A percentile compares a stretch with the other conserved stretches of the same genome.
phyloP scores from a whole-genome alignment of 2,888 invertebrate species.

The Tyria jacobaeae region DNA sequence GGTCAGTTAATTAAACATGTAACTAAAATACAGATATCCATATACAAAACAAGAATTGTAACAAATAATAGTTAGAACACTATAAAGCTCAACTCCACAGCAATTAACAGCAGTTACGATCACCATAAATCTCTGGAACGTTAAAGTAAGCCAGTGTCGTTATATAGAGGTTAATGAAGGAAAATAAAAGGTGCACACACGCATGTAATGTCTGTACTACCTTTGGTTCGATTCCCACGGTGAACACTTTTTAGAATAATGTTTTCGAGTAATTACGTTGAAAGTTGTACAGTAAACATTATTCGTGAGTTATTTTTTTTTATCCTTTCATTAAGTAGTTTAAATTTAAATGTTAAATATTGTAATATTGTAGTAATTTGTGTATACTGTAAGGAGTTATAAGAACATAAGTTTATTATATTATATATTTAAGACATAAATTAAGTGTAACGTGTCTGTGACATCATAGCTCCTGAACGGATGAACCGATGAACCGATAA shows the following conservation, averaged over 20 bases:
- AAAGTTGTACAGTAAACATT: background rate
- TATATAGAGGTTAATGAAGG: constrained; percentile 46
- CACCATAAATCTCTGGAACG: constrained; percentile 32
- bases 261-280: constrained; percentile 5
- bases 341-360: too few species aligned
- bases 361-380: too few species aligned
- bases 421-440: too few species aligned
- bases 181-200: constrained; percentile 39
- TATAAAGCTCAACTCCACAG: constrained; percentile 29
- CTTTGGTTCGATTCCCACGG: constrained; percentile 27
- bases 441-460: too few species aligned
- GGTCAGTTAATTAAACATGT: background rate
- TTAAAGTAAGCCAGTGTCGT: constrained; percentile 23
- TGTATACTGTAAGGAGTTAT: too few species aligned
- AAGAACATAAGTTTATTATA: too few species aligned
- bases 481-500: too few species aligned
- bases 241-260: constrained; percentile 14
- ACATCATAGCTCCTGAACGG: too few species aligned
- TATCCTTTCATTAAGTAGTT: too few species aligned
- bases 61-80: constrained; percentile 14
- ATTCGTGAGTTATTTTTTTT: background rate
- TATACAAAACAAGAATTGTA: background rate
- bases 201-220: constrained; percentile 13
- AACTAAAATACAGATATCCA: background rate
- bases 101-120: constrained; percentile 36